Percentiles rank a stretch among this genome's conserved stretches.
Evolutionary conservation across 1,140 invertebrate genomes (phyloP).

Genomic region (Diabrotica virgifera): DNA sequence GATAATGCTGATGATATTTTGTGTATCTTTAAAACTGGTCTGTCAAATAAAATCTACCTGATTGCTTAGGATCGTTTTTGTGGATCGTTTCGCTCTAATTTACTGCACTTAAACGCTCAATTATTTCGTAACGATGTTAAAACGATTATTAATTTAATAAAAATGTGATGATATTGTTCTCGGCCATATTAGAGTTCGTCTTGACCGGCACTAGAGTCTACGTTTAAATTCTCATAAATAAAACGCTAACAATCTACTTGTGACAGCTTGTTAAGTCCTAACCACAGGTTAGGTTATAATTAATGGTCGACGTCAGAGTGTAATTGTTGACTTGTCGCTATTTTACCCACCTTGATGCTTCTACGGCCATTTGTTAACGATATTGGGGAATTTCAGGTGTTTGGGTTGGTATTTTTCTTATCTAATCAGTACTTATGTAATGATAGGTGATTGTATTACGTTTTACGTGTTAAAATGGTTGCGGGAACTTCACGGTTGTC

Average conservation of each 20-base stretch:
- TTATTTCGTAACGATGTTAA: background rate
- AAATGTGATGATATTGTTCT: constrained; percentile 19
- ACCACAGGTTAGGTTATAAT: constrained; percentile 53
- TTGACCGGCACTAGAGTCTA: constrained; percentile 35
- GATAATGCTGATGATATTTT: no score
- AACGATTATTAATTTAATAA: constrained; percentile 20
- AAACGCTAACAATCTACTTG: constrained; percentile 50
- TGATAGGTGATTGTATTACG: no score
- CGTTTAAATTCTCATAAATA: constrained; percentile 53
- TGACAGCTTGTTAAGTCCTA: constrained; percentile 52
- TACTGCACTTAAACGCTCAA: no score
- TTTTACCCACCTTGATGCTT: constrained; percentile 46
- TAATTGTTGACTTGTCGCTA: constrained; percentile 50
- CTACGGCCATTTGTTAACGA: constrained; percentile 42
- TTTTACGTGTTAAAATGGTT: no score
- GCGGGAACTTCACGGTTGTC: no score
- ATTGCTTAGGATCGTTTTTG: no score
- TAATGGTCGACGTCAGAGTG: constrained; percentile 50
- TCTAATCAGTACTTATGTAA: background rate
- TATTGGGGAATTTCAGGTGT: constrained; percentile 42
- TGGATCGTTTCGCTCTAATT: no score
- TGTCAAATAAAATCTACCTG: no score
- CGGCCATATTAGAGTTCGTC: constrained; percentile 8
- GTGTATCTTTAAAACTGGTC: no score
- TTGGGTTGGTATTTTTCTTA: constrained; percentile 37